Evolutionary conservation across 2,113 vertebrate genomes (phyloP).

Genomic region (Microcebus ravelobensis): DNA sequence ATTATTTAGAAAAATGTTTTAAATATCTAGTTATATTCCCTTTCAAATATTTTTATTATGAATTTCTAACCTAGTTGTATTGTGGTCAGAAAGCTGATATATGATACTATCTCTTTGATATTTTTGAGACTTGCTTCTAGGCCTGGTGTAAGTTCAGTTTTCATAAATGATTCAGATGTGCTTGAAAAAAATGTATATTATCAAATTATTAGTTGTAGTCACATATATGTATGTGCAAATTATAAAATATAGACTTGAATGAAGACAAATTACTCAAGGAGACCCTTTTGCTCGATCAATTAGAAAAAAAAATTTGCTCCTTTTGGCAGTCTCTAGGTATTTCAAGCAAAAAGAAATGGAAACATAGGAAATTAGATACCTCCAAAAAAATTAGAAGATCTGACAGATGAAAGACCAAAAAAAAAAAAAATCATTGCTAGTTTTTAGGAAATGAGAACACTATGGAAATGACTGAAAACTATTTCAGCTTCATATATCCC

Average conservation of each 20-base stretch:
- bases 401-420: background rate
- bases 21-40: background rate
- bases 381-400: background rate
- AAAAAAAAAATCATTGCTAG: background rate
- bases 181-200: background rate
- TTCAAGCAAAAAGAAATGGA: background rate
- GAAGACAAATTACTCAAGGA: background rate
- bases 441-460: background rate
- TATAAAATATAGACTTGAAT: background rate
- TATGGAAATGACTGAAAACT: background rate
- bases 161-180: background rate
- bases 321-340: background rate
- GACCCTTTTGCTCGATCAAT: background rate
- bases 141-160: background rate
- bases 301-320: background rate
- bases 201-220: background rate
- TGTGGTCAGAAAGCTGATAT: background rate
- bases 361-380: background rate
- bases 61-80: background rate
- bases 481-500: background rate
- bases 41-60: constrained; percentile 29
- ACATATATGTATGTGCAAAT: background rate
- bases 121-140: background rate
- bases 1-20: background rate
- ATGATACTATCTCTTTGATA: background rate